phyloP scores from a whole-genome alignment of 1,140 invertebrate genomes.

The Musca domestica region DNA sequence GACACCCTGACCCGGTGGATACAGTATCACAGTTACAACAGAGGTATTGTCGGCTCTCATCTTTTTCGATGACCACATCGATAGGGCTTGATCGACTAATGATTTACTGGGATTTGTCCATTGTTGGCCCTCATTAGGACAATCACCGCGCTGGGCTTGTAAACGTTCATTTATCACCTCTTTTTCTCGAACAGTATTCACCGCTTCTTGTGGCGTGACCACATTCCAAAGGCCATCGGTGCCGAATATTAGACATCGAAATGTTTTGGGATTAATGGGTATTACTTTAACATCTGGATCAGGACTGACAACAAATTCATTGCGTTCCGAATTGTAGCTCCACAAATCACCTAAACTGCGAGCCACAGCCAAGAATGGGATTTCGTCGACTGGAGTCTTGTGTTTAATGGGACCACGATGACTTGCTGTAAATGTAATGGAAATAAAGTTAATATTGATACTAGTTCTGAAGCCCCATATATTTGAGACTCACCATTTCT shows the following conservation, averaged over 20 bases:
- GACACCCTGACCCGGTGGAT: constrained; percentile 58
- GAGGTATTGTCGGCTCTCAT: constrained; percentile 94
- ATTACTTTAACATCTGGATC: constrained; percentile 92
- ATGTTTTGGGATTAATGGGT: constrained; percentile 74
- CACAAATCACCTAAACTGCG: constrained; percentile 93
- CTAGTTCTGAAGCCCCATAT: neutral
- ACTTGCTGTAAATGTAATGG: constrained; percentile 24
- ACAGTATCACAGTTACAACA: constrained; percentile 88
- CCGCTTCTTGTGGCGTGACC: constrained; percentile 78
- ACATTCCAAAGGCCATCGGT: constrained; percentile 98
- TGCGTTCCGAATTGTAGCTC: constrained; percentile 88
- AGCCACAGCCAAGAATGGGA: constrained; percentile 95
- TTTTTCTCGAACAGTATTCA: constrained; percentile 77
- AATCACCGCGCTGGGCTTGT: constrained; percentile 2
- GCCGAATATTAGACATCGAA: constrained; percentile 89
- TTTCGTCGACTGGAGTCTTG: constrained; percentile 86
- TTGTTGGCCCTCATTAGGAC: constrained; percentile 39
- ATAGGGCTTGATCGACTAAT: constrained; percentile 82
- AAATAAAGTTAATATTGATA: constrained; percentile 7
- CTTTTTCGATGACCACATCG: constrained; percentile 72
- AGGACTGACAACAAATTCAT: constrained; percentile 95
- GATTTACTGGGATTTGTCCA: constrained; percentile 90
- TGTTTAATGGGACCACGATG: constrained; percentile 75
- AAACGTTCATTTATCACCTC: constrained; percentile 73
- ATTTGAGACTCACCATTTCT: constrained; percentile 62